Evolutionary conservation across 2,888 invertebrate genomes (phyloP), one percentile per base, ranked within the genome.

Genomic region (Selenia dentaria): DNA sequence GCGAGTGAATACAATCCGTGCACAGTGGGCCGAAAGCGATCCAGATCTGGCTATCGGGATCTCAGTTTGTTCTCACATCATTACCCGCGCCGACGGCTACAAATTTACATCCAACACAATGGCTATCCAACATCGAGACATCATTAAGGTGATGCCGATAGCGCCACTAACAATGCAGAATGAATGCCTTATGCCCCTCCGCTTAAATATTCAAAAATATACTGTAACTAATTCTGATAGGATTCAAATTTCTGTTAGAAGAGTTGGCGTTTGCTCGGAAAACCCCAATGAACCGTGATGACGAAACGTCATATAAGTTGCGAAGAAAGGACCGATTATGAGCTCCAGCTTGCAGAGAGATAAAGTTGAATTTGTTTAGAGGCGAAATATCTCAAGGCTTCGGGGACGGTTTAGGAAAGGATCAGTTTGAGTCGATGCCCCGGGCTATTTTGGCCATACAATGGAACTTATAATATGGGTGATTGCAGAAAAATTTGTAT

Each of bases 111-210:
- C 89, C 88, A 85, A 83, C 89, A 90, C 90, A 89, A 90, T 90
- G 88, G 89, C 87, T 88, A 89, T 90, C 88, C 89, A 84, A 84
- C 88, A 89, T 90, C 90, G 88, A 88, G 89, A 89, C 89, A 90
- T 90, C 90, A 90, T 90, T 90, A 90, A 89, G 88, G 90, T 90
- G 89, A 90, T 90, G 88, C 87, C 84, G 89, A 90, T 89, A 90
- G 89, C 89, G 89, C 89, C 89, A 83, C 79, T 67, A 68, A 59
- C 65, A 56, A 58, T 64, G 56, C 71, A 57, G 51, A 57, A 60
- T 59, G 66, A 84, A 82, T 66, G 73, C 57, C 69, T 64, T 70
- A 85, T 63, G 61, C 61, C 58, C 45, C 59, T 33, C 32, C 13
- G 14, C 14, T 26, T 37, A 14, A 50, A 34, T 53, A 62, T 54